Evolutionary conservation across 2,888 invertebrate species (phyloP).

Genomic region (Argyra leucocephala): DNA sequence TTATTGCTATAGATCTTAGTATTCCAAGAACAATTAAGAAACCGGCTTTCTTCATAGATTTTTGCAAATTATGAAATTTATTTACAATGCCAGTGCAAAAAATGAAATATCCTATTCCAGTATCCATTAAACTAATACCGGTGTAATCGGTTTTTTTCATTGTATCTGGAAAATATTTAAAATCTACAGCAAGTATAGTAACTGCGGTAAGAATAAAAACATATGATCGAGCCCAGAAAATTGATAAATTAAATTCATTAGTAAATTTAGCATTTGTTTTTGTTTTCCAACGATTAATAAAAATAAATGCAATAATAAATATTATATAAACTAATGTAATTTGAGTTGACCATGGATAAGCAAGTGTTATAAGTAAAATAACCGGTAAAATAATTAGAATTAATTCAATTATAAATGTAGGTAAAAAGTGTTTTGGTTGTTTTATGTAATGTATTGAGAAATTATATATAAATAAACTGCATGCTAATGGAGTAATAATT

Average conservation of each 20-base stretch:
- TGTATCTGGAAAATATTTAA: conserved; percentile 69
- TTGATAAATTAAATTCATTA: background rate
- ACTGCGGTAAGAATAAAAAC: conserved; percentile 65
- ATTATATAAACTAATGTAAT: background rate
- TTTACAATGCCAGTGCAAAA: conserved; percentile 66
- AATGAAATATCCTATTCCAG: conserved; percentile 84
- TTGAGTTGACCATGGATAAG: background rate
- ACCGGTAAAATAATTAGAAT: background rate
- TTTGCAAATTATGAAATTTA: conserved; percentile 26
- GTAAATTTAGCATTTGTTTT: background rate
- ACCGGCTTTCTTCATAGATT: conserved; percentile 33
- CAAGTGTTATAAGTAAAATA: background rate
- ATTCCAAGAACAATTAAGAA: conserved; percentile 53
- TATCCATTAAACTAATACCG: conserved; percentile 89
- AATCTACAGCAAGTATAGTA: conserved; percentile 91
- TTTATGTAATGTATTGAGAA: background rate
- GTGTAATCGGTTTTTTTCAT: conserved; percentile 80
- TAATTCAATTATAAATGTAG: background rate
- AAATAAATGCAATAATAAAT: background rate
- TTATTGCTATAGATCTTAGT: conserved; percentile 51
- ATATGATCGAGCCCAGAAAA: conserved; percentile 50
- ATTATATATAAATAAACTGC: background rate
- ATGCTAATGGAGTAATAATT: background rate
- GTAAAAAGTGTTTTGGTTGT: background rate
- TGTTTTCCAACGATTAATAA: background rate